These are phyloP conservation scores for Brachyhypopomus gauderio DNA, from an alignment of 2,113 vertebrate species.

Conservation along the genomic window DNA sequence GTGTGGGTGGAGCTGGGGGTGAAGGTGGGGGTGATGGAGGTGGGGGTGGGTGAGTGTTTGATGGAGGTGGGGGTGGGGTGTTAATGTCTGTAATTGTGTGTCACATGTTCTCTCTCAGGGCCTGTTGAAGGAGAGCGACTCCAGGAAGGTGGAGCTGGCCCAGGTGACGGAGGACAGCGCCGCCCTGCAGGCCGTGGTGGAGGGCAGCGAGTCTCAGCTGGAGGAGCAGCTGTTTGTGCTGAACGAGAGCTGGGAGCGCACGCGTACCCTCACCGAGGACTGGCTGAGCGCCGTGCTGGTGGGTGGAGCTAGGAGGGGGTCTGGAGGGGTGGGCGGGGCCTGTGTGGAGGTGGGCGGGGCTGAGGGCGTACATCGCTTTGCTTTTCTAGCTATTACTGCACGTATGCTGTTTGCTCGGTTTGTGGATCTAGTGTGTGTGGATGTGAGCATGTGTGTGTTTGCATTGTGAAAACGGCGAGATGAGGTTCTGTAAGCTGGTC, in stretches of 20 bases:
- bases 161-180: slow-evolving; percentile 84
- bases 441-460: neutral
- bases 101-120: slow-evolving; percentile 68
- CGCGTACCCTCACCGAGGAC: slow-evolving; percentile 88
- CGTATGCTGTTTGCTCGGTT: no score
- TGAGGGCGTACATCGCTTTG: no score
- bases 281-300: slow-evolving; percentile 92
- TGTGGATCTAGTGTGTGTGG: no score
- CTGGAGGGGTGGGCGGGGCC: no score
- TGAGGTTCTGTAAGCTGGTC: no score
- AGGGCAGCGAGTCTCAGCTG: slow-evolving; percentile 81
- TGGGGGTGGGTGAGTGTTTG: neutral
- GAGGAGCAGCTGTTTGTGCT: slow-evolving; percentile 86
- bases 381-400: no score
- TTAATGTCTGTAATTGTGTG: neutral
- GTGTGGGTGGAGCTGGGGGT: slow-evolving; percentile 46
- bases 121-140: slow-evolving; percentile 89
- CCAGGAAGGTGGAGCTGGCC: slow-evolving; percentile 82
- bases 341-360: neutral
- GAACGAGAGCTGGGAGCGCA: slow-evolving; percentile 84
- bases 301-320: slow-evolving; percentile 37
- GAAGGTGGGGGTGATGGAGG: neutral
- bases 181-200: slow-evolving; percentile 83
- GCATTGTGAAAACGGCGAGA: no score
- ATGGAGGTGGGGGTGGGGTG: slow-evolving; percentile 4